Base-by-base conservation (phyloP, 2,113 vertebrate genomes). In the Elephantulus edwardii region DNA sequence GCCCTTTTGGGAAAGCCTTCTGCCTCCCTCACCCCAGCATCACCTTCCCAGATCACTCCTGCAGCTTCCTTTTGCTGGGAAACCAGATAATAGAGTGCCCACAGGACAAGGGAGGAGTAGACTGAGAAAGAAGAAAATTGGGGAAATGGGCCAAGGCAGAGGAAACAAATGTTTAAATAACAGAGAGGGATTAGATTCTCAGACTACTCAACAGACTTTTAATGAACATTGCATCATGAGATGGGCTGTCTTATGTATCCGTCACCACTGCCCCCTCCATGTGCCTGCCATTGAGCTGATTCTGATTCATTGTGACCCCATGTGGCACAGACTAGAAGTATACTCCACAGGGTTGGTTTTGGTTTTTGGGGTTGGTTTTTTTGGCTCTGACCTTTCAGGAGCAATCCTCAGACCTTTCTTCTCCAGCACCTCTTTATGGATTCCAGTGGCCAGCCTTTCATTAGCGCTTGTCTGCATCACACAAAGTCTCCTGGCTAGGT, bases 21-120 rank as follows among this genome's bases (percentile, higher is more conserved):
- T 2, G 82, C 62, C n/a, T 62, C n/a, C 46, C 46, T 44, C 11
- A 58, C 0, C 35, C 58, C 68, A 30, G 42, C 35, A 30, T 48
- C 30, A 17, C 24, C 58, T 66, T 22, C 8, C 0, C 30, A 0
- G 6, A 35, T 58, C 64, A 20, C 19, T 64, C 52, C 13, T 58
- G 60, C n/a, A 86, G 42, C 6, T 58, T 71, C 28, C 35, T 20
- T 9, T 44, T 20, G 44, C 80, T 90, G 2, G 11, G 58, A 33
- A 71, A 56, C 5, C 48, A 44, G 16, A 38, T 0, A 0, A 26
- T 22, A 20, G 33, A 5, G 3, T 46, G 14, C 3, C 44, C 35
- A 10, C 0, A 2, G 62, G 50, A 33, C n/a, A 26, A 16, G 28
- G 54, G 10, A 40, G n/a, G 3, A 40, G 2, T 1, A 8, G 44